Percentiles rank a stretch among this genome's conserved stretches.
Evolutionary conservation across 2,888 invertebrate genomes (phyloP).

Genomic region (Caenorhabditis sulstoni): DNA sequence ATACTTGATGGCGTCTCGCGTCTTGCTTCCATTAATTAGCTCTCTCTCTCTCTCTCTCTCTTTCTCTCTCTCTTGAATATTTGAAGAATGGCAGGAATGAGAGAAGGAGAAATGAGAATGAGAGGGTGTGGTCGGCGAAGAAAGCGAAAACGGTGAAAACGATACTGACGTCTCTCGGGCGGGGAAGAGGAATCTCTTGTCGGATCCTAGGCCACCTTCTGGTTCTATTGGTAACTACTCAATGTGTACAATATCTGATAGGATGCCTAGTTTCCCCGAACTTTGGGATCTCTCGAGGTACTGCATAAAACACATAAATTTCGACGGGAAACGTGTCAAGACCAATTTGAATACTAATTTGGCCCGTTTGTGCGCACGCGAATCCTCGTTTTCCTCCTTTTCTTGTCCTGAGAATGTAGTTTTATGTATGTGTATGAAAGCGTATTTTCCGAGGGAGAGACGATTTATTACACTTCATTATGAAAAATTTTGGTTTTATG

Average conservation of each 20-base stretch:
- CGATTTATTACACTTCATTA: neutral
- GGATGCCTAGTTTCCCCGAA: no score
- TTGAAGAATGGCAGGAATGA: conserved; percentile 14
- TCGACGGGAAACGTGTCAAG: conserved; percentile 30
- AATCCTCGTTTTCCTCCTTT: no score
- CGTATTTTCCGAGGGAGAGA: neutral
- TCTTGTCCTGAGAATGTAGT: no score
- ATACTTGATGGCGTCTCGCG: conserved; percentile 6
- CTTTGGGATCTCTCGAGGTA: neutral
- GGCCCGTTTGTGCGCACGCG: conserved; percentile 4
- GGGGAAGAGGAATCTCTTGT: neutral
- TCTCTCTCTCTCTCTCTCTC: conserved; percentile 14
- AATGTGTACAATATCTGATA: no score
- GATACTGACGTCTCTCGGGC: neutral
- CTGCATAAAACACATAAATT: conserved; percentile 5
- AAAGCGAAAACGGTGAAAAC: conserved; percentile 4
- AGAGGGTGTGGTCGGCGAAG: conserved; percentile 8
- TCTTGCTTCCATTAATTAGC: conserved; percentile 17
- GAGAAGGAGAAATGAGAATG: conserved; percentile 12
- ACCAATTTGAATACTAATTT: conserved; percentile 55
- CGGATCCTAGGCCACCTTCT: no score
- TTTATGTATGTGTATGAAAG: neutral
- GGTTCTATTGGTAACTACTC: no score
- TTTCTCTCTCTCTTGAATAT: conserved; percentile 10
- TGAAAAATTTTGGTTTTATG: neutral